phyloP scores from a whole-genome alignment of 2,888 invertebrate species.

The Hirudinaria manillensis region DNA sequence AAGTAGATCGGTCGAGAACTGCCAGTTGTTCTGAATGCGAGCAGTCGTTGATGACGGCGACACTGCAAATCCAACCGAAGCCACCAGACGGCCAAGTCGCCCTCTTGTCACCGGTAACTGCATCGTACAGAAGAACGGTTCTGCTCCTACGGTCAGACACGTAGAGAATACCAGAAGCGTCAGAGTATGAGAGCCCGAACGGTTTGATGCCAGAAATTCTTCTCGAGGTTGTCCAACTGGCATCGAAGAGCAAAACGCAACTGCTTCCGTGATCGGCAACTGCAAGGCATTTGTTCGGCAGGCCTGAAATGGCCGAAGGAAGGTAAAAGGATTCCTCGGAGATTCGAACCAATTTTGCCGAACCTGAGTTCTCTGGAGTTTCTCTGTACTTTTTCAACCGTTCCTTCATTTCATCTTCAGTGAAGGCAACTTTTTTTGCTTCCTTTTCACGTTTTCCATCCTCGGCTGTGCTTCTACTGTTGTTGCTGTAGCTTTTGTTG shows the following conservation, averaged over 20 bases:
- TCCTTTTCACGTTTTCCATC: not conserved
- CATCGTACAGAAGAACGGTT: constrained; percentile 33
- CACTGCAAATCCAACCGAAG: constrained; percentile 36
- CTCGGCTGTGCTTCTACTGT: not conserved
- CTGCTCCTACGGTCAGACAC: constrained; percentile 35
- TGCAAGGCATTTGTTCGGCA: constrained; percentile 30
- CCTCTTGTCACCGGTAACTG: not conserved
- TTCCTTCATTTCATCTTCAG: constrained; percentile 13
- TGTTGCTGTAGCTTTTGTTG: not conserved
- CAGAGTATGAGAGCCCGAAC: constrained; percentile 30
- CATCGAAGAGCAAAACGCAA: constrained; percentile 29
- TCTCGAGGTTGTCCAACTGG: constrained; percentile 23
- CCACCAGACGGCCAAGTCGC: constrained; percentile 28
- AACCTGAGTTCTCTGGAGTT: constrained; percentile 14
- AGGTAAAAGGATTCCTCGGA: constrained; percentile 56
- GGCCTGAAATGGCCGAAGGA: constrained; percentile 36
- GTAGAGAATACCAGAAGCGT: constrained; percentile 25
- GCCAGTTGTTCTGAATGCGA: constrained; percentile 28
- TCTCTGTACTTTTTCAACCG: not conserved
- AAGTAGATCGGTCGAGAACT: constrained; percentile 35
- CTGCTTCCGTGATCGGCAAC: constrained; percentile 36
- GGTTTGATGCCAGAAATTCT: constrained; percentile 34
- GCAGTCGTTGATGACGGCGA: constrained; percentile 27
- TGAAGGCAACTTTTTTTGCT: not conserved
- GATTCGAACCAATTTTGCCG: not conserved